Evolutionary conservation across 2,113 vertebrate species (phyloP).

Genomic region (Syngnathus scovelli): DNA sequence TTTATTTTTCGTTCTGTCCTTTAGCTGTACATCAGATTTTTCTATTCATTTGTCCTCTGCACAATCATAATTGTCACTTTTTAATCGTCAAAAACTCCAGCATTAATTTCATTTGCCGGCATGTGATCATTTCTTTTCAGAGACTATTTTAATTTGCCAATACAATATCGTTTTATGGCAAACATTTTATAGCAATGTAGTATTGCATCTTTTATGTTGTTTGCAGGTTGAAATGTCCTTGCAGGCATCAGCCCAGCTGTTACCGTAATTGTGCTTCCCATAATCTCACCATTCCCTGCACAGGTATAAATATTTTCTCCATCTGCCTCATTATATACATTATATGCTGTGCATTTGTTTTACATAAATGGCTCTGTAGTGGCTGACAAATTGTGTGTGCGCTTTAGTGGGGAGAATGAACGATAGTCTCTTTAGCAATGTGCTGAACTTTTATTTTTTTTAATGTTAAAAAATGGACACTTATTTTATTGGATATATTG

Average conservation of each 20-base stretch:
- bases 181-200: not conserved
- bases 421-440: conserved; percentile 1
- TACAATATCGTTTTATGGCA: not conserved
- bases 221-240: conserved; percentile 4
- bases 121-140: not conserved
- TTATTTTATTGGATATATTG: not conserved
- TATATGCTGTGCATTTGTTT: not conserved
- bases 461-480: not conserved
- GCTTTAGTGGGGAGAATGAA: not conserved
- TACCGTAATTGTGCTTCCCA: conserved; percentile 5
- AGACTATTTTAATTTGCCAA: not conserved
- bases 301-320: conserved; percentile 9
- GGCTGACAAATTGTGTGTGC: not conserved
- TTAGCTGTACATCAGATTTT: too few species aligned
- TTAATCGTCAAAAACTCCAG: not conserved
- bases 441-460: not conserved
- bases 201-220: not conserved
- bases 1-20: not conserved
- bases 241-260: conserved; percentile 15
- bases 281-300: conserved; percentile 14
- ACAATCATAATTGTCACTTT: not conserved
- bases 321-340: conserved; percentile 8
- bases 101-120: not conserved
- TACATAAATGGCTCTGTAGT: not conserved
- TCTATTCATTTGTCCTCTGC: not conserved